Evolutionary conservation across 2,888 invertebrate species (phyloP).

Genomic region (Uropetala carovei): DNA sequence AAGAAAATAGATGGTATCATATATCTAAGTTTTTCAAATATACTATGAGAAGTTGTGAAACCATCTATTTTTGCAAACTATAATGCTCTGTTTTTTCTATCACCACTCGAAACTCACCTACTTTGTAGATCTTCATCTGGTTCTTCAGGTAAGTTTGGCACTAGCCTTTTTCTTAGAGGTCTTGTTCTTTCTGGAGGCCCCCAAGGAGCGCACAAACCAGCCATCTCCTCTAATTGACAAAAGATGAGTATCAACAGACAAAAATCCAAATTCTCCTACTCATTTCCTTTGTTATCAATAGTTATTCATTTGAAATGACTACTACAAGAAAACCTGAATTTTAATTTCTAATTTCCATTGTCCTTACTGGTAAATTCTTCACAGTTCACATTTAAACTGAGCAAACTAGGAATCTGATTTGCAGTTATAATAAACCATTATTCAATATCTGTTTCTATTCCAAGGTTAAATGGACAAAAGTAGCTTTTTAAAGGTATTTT

Average conservation of each 20-base stretch:
- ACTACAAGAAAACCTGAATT: no score
- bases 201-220: constrained; percentile 87
- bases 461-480: no score
- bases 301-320: background rate
- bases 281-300: background rate
- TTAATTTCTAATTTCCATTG: background rate
- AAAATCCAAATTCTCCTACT: background rate
- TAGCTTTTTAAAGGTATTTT: no score
- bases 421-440: no score
- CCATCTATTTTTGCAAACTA: no score
- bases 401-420: no score
- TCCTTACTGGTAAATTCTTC: background rate
- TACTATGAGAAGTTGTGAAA: no score
- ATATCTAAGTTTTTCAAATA: no score
- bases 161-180: constrained; percentile 47
- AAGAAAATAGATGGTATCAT: no score
- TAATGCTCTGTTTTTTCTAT: background rate
- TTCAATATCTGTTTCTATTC: no score
- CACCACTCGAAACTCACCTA: background rate
- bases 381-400: background rate
- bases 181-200: constrained; percentile 74
- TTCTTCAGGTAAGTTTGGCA: constrained; percentile 34
- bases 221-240: constrained; percentile 85
- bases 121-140: constrained; percentile 23
- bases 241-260: constrained; percentile 61